These are phyloP conservation scores for Drosophila cardini DNA, from an alignment of 1,140 invertebrate genomes.

Conservation along the genomic window DNA sequence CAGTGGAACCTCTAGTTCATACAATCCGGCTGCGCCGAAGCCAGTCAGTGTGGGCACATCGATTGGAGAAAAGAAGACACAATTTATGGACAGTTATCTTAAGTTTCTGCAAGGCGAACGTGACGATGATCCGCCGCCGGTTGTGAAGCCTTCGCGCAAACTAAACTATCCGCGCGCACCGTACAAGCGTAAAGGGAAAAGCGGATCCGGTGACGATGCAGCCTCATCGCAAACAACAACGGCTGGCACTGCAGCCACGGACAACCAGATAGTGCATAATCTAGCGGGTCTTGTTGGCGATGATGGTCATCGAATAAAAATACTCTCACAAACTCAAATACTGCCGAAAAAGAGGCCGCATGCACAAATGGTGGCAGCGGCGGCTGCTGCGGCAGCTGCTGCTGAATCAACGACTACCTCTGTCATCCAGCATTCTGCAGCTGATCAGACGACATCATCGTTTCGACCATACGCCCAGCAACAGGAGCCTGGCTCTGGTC, in stretches of 20 bases:
- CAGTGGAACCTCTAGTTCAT: conserved; percentile 20
- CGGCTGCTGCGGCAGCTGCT: conserved; percentile 64
- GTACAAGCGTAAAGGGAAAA: conserved; percentile 66
- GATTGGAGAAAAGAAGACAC: conserved; percentile 87
- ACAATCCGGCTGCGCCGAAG: conserved; percentile 82
- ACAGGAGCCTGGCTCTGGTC: conserved; percentile 22
- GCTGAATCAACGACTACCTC: conserved; percentile 68
- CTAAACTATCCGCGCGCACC: conserved; percentile 74
- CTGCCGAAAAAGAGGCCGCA: conserved; percentile 82
- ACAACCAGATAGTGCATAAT: conserved; percentile 37
- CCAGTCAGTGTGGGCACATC: conserved; percentile 86
- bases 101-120: conserved; percentile 93
- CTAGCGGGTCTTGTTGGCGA: conserved; percentile 66
- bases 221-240: conserved; percentile 65
- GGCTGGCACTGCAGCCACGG: conserved; percentile 30
- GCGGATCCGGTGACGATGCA: conserved; percentile 57
- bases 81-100: conserved; percentile 93
- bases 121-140: conserved; percentile 90
- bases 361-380: conserved; percentile 80
- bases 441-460: conserved; percentile 72
- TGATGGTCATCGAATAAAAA: conserved; percentile 83
- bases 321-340: conserved; percentile 84
- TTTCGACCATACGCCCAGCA: conserved; percentile 81
- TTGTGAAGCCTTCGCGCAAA: conserved; percentile 79
- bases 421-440: conserved; percentile 74